phyloP scores from a whole-genome alignment of 2,113 vertebrate species.

The Carassius carassius region DNA sequence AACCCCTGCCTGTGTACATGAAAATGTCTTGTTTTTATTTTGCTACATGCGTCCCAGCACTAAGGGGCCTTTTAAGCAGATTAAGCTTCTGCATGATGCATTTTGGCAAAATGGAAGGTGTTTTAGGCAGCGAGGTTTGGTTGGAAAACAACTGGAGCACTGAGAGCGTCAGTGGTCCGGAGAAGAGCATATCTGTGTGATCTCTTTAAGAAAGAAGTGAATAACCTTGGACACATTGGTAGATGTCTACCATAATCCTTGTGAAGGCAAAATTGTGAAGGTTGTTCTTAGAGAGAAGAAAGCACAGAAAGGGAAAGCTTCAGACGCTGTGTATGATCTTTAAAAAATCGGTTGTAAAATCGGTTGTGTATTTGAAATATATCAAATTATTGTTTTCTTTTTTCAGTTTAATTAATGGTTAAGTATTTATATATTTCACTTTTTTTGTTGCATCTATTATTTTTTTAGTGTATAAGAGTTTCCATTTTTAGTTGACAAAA shows the following conservation, averaged over 20 bases:
- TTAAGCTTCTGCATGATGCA: constrained; percentile 36
- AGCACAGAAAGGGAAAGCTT: not conserved
- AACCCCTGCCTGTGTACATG: constrained; percentile 16
- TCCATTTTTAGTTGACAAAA: not conserved
- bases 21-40: constrained; percentile 42
- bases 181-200: not conserved
- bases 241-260: constrained; percentile 36
- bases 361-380: not conserved
- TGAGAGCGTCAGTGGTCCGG: constrained; percentile 7
- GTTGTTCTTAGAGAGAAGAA: not conserved
- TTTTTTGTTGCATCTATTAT: not conserved
- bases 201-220: constrained; percentile 4
- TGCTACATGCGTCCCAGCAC: constrained; percentile 6
- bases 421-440: no score
- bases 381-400: not conserved
- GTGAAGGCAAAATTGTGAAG: constrained; percentile 21
- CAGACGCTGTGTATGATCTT: not conserved
- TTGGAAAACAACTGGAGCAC: constrained; percentile 28
- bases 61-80: constrained; percentile 40
- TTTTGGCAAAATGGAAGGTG: constrained; percentile 34
- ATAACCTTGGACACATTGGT: constrained; percentile 16
- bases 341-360: not conserved
- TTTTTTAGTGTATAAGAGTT: not conserved
- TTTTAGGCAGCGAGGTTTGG: constrained; percentile 26
- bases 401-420: no score